Conservation (phyloP, 2,888 invertebrate genomes). For the Blomia tropicalis region DNA sequence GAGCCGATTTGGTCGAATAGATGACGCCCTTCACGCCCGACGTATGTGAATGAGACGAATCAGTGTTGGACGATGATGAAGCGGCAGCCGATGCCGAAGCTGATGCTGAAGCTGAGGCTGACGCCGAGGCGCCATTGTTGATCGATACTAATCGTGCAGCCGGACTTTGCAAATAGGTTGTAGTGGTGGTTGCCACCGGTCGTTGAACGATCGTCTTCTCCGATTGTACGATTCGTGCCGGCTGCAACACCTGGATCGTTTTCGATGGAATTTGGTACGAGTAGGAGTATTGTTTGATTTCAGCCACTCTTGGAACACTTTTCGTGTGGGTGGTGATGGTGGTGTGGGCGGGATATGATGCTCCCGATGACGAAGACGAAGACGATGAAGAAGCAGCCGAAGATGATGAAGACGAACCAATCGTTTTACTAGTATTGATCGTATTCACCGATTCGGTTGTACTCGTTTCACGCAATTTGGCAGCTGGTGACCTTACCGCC, state of each 20-base stretch:
- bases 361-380: background rate
- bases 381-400: background rate
- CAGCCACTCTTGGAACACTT: background rate
- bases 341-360: background rate
- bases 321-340: background rate
- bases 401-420: background rate
- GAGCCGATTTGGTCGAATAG: background rate
- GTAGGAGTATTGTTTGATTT: background rate
- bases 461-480: background rate
- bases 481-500: background rate
- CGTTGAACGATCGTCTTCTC: background rate
- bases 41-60: slow-evolving; percentile 19
- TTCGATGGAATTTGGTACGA: background rate
- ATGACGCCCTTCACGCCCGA: background rate
- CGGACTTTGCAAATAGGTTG: slow-evolving; percentile 2
- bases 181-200: background rate
- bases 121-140: background rate
- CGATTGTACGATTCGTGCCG: background rate
- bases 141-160: background rate
- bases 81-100: background rate
- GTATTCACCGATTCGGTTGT: background rate
- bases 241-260: background rate
- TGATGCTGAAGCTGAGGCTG: background rate
- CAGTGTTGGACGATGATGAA: background rate
- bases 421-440: background rate